These are phyloP conservation scores for Antennarius striatus DNA, from an alignment of 2,113 vertebrate genomes.

Conservation along the genomic window DNA sequence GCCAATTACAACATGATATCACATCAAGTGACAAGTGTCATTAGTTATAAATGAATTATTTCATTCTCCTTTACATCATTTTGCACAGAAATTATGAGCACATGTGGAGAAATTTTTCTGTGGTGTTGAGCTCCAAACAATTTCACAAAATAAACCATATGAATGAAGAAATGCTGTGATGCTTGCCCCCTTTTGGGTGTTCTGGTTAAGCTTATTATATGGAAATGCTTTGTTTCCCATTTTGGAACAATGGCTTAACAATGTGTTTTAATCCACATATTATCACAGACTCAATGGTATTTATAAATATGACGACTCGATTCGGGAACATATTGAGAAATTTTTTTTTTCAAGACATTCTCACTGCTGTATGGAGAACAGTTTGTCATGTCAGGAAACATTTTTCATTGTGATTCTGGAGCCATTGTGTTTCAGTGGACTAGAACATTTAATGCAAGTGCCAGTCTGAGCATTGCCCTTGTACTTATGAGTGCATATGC, in stretches of 20 bases:
- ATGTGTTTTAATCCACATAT: conserved; percentile 21
- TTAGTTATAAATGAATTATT: too few species aligned
- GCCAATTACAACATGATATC: too few species aligned
- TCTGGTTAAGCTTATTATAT: too few species aligned
- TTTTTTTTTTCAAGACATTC: background rate
- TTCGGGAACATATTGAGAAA: conserved; percentile 18
- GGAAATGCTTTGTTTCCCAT: too few species aligned
- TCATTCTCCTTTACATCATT: too few species aligned
- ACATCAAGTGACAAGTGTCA: too few species aligned
- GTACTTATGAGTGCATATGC: conserved; percentile 36
- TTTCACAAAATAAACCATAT: too few species aligned
- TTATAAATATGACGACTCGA: conserved; percentile 8
- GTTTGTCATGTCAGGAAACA: conserved; percentile 11
- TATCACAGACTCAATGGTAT: conserved; percentile 2
- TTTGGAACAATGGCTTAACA: background rate
- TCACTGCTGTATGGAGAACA: conserved; percentile 6
- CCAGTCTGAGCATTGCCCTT: conserved; percentile 64
- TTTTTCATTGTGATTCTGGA: conserved; percentile 25
- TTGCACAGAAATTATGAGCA: background rate
- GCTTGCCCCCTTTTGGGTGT: too few species aligned
- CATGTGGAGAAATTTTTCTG: background rate
- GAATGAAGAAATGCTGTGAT: background rate
- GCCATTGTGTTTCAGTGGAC: conserved; percentile 41
- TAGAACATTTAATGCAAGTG: conserved; percentile 36
- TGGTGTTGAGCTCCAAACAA: background rate